Conservation (phyloP, 1,140 invertebrate species). For the Ceratoteleas bidentatus region DNA sequence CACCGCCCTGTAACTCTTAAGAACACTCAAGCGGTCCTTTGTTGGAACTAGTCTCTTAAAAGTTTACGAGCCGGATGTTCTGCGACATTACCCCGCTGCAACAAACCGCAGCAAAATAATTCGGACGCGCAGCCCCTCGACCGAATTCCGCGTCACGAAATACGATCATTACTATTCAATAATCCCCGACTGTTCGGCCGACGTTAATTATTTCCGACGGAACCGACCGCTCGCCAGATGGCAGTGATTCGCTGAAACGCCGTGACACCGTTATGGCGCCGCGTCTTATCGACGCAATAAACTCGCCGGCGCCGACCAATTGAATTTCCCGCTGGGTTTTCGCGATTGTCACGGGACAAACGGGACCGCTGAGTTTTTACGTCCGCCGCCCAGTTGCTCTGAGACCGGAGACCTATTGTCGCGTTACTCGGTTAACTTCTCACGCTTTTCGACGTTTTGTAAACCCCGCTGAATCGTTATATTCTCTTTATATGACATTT, state of each 20-base stretch:
- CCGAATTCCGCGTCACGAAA: conserved; percentile 35
- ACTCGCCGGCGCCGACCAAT: conserved; percentile 28
- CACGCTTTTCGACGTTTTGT: background rate
- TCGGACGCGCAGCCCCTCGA: background rate
- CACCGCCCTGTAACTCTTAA: conserved; percentile 43
- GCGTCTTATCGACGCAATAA: conserved; percentile 22
- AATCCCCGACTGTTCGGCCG: conserved; percentile 10
- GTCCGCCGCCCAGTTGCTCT: background rate
- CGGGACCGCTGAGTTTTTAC: conserved; percentile 1
- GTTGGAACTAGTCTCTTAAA: conserved; percentile 58
- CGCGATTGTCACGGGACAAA: conserved; percentile 1
- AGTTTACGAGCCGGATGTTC: conserved; percentile 55
- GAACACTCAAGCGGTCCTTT: conserved; percentile 33
- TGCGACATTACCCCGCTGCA: conserved; percentile 32
- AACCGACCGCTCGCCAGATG: conserved; percentile 23
- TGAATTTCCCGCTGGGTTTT: conserved; percentile 13
- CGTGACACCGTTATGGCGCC: conserved; percentile 5
- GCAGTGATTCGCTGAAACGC: conserved; percentile 20
- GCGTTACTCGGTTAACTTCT: background rate
- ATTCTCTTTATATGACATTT: too few relatives aligned
- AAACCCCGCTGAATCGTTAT: background rate
- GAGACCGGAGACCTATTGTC: conserved; percentile 10
- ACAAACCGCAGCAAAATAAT: conserved; percentile 45
- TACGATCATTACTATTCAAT: conserved; percentile 53
- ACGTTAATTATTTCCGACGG: conserved; percentile 45